Base-by-base conservation (phyloP, 2,888 invertebrate species). In the Zhuqinia jingwanae region DNA sequence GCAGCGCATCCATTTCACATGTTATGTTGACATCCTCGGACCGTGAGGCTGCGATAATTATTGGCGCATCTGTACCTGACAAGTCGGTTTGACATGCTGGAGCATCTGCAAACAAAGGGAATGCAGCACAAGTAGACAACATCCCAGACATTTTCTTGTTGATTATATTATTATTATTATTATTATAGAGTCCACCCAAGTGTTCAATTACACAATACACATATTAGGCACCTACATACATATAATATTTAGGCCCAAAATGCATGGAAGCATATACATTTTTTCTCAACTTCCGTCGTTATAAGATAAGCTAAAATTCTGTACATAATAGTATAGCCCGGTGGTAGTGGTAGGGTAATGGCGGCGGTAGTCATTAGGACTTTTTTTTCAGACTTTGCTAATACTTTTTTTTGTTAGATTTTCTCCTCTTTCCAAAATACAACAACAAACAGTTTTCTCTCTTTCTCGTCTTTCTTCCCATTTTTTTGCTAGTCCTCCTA, bases 1-100 rank as follows among this genome's bases (percentile, higher is more conserved):
- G 91, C 56, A 90, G 88, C 73, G 91, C 91, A 87, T 91, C 90
- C 91, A 91, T 91, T 86, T 91, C 90, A 83, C 91, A 91, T 85
- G 88, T 91, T 88, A 91, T 91, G 83, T 90, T 90, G 87, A 91
- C 90, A 84, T 89, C 90, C 80, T 91, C 91, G 53, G 89, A 88
- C 83, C 88, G 85, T 76, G 82, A 90, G 53, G 91, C 91, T 70
- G 91, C 91, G 86, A 91, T 90, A 90, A 91, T 90, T 89, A 90
- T 89, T 68, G 90, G 87, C 65, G 82, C 88, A 75, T 91, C 91
- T 90, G 90, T 87, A 89, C 90, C 88, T 90, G 90, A 90, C 90
- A 91, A 88, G 82, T 90, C 89, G 78, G 88, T 89, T 86, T 89
- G 91, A 89, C 91, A 91, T 81, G 90, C 85, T 76, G 91, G 91